phyloP scores from a whole-genome alignment of 2,888 invertebrate genomes.

The Galerucella calmariensis region DNA sequence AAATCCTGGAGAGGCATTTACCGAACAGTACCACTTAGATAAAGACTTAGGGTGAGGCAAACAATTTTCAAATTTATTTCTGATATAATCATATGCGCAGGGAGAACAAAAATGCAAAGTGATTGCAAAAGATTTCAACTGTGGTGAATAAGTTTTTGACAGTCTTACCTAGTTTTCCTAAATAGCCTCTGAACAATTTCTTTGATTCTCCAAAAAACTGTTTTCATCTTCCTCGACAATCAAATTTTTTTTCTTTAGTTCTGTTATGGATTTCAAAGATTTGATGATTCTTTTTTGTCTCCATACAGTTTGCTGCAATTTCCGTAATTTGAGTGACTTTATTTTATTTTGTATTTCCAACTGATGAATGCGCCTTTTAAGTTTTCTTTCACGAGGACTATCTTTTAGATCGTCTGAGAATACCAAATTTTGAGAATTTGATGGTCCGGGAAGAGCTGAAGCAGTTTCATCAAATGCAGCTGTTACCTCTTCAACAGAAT shows the following conservation, averaged over 20 bases:
- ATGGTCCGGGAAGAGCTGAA: neutral
- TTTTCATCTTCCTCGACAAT: slow-evolving; percentile 10
- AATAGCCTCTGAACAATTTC: neutral
- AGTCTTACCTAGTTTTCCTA: slow-evolving; percentile 3
- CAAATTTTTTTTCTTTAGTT: slow-evolving; percentile 1
- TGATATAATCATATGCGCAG: slow-evolving; percentile 15
- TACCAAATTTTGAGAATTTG: neutral
- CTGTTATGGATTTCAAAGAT: neutral
- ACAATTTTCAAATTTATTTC: slow-evolving; percentile 6
- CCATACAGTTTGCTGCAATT: slow-evolving; percentile 8
- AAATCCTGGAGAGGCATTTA: slow-evolving; percentile 10
- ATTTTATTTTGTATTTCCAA: neutral
- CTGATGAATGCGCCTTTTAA: neutral
- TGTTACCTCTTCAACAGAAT: neutral
- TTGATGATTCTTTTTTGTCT: neutral
- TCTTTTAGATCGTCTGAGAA: neutral
- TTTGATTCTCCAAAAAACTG: slow-evolving; percentile 12
- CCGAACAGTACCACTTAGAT: slow-evolving; percentile 9
- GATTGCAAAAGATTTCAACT: slow-evolving; percentile 2
- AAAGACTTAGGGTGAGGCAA: slow-evolving; percentile 18
- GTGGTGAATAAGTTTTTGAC: neutral
- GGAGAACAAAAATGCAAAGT: slow-evolving; percentile 18
- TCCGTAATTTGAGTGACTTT: slow-evolving; percentile 3
- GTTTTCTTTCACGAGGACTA: neutral
- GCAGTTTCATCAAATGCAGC: neutral